Base-by-base conservation (phyloP, 2,888 invertebrate genomes). In the Nomada lathburiana region DNA sequence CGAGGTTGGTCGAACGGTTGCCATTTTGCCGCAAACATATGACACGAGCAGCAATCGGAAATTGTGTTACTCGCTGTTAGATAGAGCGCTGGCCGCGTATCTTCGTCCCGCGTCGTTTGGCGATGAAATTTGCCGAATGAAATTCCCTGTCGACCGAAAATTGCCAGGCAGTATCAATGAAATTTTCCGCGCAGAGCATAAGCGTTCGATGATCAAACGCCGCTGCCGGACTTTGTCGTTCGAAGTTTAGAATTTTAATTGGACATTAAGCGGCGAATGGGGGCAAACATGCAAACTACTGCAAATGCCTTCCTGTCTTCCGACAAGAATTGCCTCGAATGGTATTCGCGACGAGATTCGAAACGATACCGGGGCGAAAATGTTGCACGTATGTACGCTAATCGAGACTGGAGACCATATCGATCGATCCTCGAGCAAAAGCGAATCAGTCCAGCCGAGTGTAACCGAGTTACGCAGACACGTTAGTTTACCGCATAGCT, bases 331-430 rank as follows among this genome's bases (percentile, higher is more conserved):
- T 68, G 57, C 71, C 65, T 10, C 44, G 67, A 60, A 78, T 78
- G 81, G 81, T 81, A 83, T 77, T 81, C 81, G 70, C 76, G 77
- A 53, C 26, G 42, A 16, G 36, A 2, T 42, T 13, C 29, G 29
- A 20, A 65, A 50, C 59, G 29, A 26, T 63, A 67, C n/a, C 44
- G 68, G 29, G 52, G 20, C 29, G 52, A 57, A 60, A 26, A 50
- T 29, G 23, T 23, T 36, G 53, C 36, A 36, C 64, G 62, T 13
- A 3, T 3, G n/a, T 36, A n/a, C 13, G 53, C 13, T 69, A 20
- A 57, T 69, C 67, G 26, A 18, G 18, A 2, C 16, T 69, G 62
- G 26, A 18, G 18, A 1, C 16, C 29, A 36, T 44, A 47, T 53
- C 69, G 69, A 59, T 64, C 63, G 63, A 69, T 64, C 65, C n/a